These are phyloP conservation scores for Notarius quadriscutis DNA, from an alignment of 2,113 vertebrate species.

Conservation along the genomic window DNA sequence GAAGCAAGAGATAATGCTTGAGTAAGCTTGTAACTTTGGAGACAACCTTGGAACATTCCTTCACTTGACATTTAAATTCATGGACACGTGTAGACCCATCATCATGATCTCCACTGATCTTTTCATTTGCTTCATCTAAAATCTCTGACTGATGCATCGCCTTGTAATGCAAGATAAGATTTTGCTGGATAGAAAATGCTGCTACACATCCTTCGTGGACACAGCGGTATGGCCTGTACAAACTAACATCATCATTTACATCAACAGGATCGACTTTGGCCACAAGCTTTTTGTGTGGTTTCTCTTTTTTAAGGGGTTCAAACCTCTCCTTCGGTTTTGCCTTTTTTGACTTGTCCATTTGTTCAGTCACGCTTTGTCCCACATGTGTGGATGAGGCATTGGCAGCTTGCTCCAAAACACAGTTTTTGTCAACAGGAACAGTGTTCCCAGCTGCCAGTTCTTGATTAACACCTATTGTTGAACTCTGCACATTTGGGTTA, in stretches of 20 bases:
- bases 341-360: conserved; percentile 68
- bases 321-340: conserved; percentile 62
- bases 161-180: conserved; percentile 95
- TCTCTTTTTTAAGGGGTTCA: conserved; percentile 62
- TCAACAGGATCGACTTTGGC: conserved; percentile 62
- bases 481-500: neutral
- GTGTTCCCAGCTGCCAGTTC: conserved; percentile 6
- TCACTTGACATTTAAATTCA: conserved; percentile 94
- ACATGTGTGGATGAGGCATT: conserved; percentile 49
- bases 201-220: conserved; percentile 96
- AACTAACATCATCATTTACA: conserved; percentile 77
- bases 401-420: conserved; percentile 47
- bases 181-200: conserved; percentile 96
- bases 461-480: conserved; percentile 7
- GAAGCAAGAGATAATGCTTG: conserved; percentile 95
- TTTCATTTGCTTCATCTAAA: conserved; percentile 72
- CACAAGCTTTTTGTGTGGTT: conserved; percentile 69
- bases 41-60: conserved; percentile 93
- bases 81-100: conserved; percentile 71
- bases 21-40: conserved; percentile 89
- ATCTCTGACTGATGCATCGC: conserved; percentile 91
- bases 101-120: conserved; percentile 43
- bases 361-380: conserved; percentile 60
- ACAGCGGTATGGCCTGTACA: conserved; percentile 92
- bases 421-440: conserved; percentile 1